Evolutionary conservation across 37 sponge, comb jelly and placozoan species (phyloP).

Genomic region (Beroe forskalii): DNA sequence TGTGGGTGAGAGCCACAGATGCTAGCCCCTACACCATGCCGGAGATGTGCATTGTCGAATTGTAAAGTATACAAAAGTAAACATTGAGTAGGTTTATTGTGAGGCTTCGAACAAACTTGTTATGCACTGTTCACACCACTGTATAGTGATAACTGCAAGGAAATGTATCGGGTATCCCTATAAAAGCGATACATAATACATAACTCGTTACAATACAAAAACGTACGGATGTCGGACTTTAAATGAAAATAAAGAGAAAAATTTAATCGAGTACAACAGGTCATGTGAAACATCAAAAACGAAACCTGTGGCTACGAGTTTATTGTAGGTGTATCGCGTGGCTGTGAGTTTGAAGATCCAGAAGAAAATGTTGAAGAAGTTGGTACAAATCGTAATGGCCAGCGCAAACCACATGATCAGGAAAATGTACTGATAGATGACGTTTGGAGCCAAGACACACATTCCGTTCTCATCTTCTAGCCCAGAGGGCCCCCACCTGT

Average conservation of each 20-base stretch:
- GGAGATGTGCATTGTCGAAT: constrained; percentile 23
- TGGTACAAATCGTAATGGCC: constrained; percentile 48
- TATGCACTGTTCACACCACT: neutral
- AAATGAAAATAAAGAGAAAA: too few species aligned
- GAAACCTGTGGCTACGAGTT: constrained; percentile 47
- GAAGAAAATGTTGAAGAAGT: constrained; percentile 63
- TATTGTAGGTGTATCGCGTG: constrained; percentile 38
- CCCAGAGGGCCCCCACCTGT: constrained; percentile 37
- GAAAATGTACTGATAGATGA: constrained; percentile 52
- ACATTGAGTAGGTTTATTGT: neutral
- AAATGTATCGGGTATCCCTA: too few species aligned
- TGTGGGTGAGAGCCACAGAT: constrained; percentile 67
- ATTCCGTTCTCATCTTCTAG: constrained; percentile 58
- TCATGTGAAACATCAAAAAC: too few species aligned
- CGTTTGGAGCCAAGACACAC: constrained; percentile 53
- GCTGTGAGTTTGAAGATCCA: constrained; percentile 51
- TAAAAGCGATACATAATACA: too few species aligned
- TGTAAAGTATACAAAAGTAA: neutral
- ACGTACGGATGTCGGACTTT: too few species aligned
- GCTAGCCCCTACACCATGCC: constrained; percentile 66
- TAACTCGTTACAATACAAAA: too few species aligned
- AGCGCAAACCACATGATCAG: constrained; percentile 65
- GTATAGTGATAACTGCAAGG: too few species aligned
- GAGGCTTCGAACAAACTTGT: neutral
- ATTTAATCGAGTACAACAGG: too few species aligned